Evolutionary conservation across 2,113 vertebrate genomes (phyloP).

Genomic region (Chionomys nivalis): DNA sequence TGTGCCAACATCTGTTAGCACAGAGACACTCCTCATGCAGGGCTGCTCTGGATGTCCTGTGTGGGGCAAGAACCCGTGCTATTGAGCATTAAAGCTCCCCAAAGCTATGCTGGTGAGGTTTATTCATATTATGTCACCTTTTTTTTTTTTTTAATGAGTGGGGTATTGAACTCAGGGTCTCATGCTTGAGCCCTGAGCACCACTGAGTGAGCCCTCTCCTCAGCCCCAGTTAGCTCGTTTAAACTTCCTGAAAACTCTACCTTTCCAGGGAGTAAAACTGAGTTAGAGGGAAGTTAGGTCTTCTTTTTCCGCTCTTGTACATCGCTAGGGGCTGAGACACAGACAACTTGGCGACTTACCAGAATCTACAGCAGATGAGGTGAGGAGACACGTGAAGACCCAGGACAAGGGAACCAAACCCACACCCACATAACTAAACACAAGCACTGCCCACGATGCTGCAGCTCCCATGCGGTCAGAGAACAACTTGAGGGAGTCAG

Average conservation of each 20-base stretch:
- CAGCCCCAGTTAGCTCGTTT: conserved; percentile 1
- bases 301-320: neutral
- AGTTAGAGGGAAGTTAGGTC: neutral
- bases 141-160: neutral
- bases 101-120: neutral
- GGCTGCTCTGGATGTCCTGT: neutral
- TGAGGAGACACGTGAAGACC: neutral
- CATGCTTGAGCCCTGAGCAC: neutral
- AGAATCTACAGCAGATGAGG: neutral
- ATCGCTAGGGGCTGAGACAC: neutral
- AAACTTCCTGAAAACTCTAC: neutral
- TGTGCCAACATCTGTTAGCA: neutral
- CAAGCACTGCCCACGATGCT: neutral
- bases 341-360: neutral
- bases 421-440: neutral
- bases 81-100: neutral
- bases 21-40: neutral
- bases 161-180: neutral
- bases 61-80: neutral
- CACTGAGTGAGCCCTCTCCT: neutral
- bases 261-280: neutral
- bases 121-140: neutral
- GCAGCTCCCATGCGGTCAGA: neutral
- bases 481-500: neutral
- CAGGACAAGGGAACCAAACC: neutral